Base-by-base conservation (phyloP, 2,113 vertebrate genomes). In the Podilymbus podiceps region DNA sequence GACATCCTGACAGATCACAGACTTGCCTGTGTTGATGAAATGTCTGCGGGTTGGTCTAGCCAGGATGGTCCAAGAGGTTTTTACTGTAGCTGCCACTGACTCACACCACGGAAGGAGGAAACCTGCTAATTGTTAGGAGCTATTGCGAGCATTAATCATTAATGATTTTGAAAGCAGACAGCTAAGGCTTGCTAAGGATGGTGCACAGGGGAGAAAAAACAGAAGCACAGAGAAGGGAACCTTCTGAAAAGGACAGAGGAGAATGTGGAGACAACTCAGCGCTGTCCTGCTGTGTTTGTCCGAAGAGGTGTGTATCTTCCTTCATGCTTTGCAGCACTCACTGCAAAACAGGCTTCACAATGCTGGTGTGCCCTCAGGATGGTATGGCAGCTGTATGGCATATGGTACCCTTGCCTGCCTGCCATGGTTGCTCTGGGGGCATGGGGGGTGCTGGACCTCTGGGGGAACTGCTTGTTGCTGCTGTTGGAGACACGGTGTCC, bases 321-420 rank as follows among this genome's bases (percentile, higher is more conserved):
- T 44, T 69, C 35, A 31, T 22, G 8, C 63, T 80, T 56, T 69
- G 47, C 9, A 40, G 13, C 4, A 3, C 23, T 71, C n/a, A 12
- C 23, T 58, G 12, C 25, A 81, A 59, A 74, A 38, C 8, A n/a
- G 38, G 9, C 22, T 9, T n/a, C 16, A 49, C 62, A 90, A 82
- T 25, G 12, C 15, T 52, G 73, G 6, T 16, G 16, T 75, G 22
- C 27, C 15, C 22, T 28, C 22, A 46, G 40, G 40, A 19, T 3
- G 46, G 25, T 27, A 7, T 16, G 23, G 46, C 9, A 35, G 5
- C 31, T 58, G 6, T 28, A 14, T 50, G 28, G 14, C 7, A 7
- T 0, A 0, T n/a, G 71, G 38, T 22, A 11, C n/a, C 8, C 33
- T 24, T 50, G 62, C 24, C 21, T 69, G 53, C 22, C 31, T 55